Evolutionary conservation across 2,797 vertebrate genomes (phyloP).

Genomic region (Numenius phaeopus): DNA sequence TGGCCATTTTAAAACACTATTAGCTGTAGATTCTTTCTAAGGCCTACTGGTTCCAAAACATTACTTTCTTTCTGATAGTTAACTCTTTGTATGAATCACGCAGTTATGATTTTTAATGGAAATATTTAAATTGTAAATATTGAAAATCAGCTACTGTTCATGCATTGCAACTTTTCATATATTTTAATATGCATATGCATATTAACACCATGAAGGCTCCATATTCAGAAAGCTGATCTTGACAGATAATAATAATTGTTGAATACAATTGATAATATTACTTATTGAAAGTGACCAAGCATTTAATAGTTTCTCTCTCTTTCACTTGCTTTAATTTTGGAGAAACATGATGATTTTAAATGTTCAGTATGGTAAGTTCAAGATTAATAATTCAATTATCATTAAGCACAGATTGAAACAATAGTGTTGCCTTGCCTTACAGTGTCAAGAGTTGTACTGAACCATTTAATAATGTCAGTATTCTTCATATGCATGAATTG

Average conservation of each 20-base stretch:
- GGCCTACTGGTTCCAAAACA: conserved; percentile 4
- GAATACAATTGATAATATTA: conserved; percentile 64
- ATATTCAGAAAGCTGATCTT: conserved; percentile 28
- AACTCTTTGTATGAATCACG: background rate
- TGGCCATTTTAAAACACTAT: background rate
- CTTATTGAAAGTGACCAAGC: conserved; percentile 72
- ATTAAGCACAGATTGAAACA: conserved; percentile 74
- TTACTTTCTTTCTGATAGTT: background rate
- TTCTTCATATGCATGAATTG: conserved; percentile 20
- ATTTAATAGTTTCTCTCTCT: conserved; percentile 71
- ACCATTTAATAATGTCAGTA: conserved; percentile 60
- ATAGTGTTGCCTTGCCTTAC: conserved; percentile 39
- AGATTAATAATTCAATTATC: conserved; percentile 76
- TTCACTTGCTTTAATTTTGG: conserved; percentile 43
- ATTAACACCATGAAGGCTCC: conserved; percentile 18
- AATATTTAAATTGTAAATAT: conserved; percentile 53
- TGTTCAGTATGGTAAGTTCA: conserved; percentile 56
- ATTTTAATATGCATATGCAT: conserved; percentile 10
- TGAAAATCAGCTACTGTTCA: conserved; percentile 42
- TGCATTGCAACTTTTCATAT: conserved; percentile 16
- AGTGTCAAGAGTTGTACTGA: conserved; percentile 51
- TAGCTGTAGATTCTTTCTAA: background rate
- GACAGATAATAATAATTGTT: conserved; percentile 66
- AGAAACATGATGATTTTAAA: conserved; percentile 67
- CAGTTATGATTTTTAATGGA: background rate